These are phyloP conservation scores for Ips typographus DNA, from an alignment of 1,140 invertebrate genomes.

Conservation along the genomic window DNA sequence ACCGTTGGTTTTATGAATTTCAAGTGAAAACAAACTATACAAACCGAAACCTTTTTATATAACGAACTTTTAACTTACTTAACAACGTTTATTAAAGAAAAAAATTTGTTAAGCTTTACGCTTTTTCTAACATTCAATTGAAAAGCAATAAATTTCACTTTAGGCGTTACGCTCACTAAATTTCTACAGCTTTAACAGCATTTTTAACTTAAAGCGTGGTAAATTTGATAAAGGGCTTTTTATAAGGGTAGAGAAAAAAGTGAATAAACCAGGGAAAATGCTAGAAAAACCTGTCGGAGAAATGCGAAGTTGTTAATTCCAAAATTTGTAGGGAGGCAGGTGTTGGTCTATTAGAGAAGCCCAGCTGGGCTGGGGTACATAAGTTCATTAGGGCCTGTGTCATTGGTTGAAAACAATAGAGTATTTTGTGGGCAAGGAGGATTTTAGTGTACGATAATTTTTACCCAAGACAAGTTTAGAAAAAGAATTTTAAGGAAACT, in stretches of 20 bases:
- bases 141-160: not conserved
- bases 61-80: too few relatives aligned
- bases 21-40: not conserved
- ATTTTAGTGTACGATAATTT: too few relatives aligned
- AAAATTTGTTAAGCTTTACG: not conserved
- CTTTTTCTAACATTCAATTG: not conserved
- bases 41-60: not conserved
- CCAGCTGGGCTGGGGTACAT: too few relatives aligned
- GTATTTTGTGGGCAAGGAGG: too few relatives aligned
- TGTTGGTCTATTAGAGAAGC: not conserved
- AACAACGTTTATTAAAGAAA: too few relatives aligned
- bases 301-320: not conserved
- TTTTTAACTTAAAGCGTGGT: not conserved
- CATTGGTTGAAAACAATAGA: too few relatives aligned
- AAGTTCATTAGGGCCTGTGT: too few relatives aligned
- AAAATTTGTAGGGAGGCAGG: not conserved
- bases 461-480: too few relatives aligned
- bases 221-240: not conserved
- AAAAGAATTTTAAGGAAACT: too few relatives aligned
- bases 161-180: not conserved
- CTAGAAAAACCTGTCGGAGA: not conserved
- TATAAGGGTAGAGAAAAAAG: not conserved
- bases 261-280: not conserved
- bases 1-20: slow-evolving; percentile 22
- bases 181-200: not conserved